phyloP scores from a whole-genome alignment of 2,113 vertebrate genomes.

The Anguilla japonica region DNA sequence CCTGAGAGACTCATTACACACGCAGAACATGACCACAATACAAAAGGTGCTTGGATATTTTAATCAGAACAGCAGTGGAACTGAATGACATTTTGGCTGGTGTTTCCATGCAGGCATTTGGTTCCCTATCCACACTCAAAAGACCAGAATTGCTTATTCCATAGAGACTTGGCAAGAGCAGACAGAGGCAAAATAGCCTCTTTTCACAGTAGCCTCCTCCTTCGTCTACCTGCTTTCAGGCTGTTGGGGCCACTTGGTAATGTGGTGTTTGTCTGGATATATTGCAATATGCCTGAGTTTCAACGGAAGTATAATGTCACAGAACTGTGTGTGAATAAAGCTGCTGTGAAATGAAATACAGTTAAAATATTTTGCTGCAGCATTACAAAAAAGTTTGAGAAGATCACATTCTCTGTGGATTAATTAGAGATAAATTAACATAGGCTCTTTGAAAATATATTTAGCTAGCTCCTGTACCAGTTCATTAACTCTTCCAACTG shows the following conservation, averaged over 20 bases:
- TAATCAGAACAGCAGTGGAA: conserved; percentile 4
- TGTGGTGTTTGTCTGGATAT: not conserved
- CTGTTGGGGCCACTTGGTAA: not conserved
- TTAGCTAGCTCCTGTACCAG: not conserved
- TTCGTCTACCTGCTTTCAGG: not conserved
- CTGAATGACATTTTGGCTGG: conserved; percentile 10
- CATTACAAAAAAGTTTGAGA: not conserved
- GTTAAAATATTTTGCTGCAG: not conserved
- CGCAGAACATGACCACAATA: not conserved
- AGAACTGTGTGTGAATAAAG: not conserved
- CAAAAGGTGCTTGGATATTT: conserved; percentile 9
- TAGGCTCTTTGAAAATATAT: not conserved
- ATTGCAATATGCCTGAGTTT: not conserved
- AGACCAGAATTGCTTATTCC: not conserved
- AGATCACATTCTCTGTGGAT: not conserved
- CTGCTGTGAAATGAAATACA: not conserved
- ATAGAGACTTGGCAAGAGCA: conserved; percentile 4
- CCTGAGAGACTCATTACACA: conserved; percentile 6
- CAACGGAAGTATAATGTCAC: not conserved
- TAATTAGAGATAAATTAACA: not conserved
- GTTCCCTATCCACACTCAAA: conserved; percentile 9
- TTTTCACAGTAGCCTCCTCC: not conserved
- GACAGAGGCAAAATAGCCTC: not conserved
- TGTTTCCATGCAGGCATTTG: not conserved
- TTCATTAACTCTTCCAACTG: not conserved